Evolutionary conservation across 2,113 vertebrate species (phyloP), one percentile per base, ranked within the genome.

Genomic region (Bufo gargarizans): DNA sequence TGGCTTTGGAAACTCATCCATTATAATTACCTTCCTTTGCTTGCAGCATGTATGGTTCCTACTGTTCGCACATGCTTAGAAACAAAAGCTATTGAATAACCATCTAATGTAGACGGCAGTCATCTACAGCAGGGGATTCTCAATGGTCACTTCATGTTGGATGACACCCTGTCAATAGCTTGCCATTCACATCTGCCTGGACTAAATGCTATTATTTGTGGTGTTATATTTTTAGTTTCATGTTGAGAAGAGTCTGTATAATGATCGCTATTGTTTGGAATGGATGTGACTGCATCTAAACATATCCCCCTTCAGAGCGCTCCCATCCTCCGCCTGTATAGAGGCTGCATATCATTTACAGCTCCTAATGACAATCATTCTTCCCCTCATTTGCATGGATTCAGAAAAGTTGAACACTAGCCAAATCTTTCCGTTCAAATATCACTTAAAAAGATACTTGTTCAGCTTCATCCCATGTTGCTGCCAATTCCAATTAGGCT

Each of bases 301-400:
- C 81, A 89, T 84, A 84, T 84, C 87, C 74, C 69, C 55, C 59
- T 65, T 47, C 69, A 19, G 56, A 61, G 49, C 11, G 43, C 55
- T 61, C 9, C 67, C 78, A 58, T 55, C 63, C 45, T 53, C 55
- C 45, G 69, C n/a, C 10, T 55, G 58, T 58, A 84, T 58, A 78
- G 50, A 84, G 67, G 50, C 33, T 50, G 86, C 86, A 22, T 76
- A 74, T 61, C 65, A 33, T 63, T 74, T 69, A 82, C 65, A 67
- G 72, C 63, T 43, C 14, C 87, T 89, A 84, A 89, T 89, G 87
- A 89, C 87, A 84, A 84, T 89, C 82, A 78, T 89, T 84, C 87
- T 84, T 72, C 67, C 87, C 45, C 87, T 89, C 87, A 89, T 89
- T 89, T 89, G 43, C 72, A 56, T 83, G 80, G 55, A 89, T 89